Evolutionary conservation across 2,113 vertebrate species (phyloP).

Genomic region (Dasyurus viverrinus): DNA sequence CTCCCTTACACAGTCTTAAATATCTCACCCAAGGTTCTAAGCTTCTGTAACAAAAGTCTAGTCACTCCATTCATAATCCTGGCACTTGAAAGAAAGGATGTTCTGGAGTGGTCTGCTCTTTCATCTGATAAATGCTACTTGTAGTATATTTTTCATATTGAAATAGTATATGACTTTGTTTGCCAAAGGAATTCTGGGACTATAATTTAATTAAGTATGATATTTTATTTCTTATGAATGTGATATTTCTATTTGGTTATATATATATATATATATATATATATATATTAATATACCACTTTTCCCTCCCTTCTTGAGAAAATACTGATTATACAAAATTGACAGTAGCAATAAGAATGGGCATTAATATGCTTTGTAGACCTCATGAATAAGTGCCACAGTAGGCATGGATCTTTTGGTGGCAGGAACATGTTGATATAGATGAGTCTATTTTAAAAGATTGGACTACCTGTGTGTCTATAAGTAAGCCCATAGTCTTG

Average conservation of each 20-base stretch:
- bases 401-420: neutral
- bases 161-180: neutral
- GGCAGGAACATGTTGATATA: neutral
- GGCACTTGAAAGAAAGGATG: neutral
- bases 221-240: neutral
- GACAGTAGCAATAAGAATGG: conserved; percentile 35
- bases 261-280: neutral
- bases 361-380: neutral
- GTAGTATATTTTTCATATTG: neutral
- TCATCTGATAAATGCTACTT: neutral
- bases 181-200: neutral
- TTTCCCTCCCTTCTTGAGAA: neutral
- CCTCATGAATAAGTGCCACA: neutral
- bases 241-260: neutral
- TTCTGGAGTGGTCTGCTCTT: neutral
- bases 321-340: conserved; percentile 6
- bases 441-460: neutral
- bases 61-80: neutral
- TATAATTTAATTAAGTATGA: neutral
- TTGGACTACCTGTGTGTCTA: neutral
- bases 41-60: neutral
- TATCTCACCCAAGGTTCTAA: neutral
- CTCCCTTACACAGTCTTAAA: neutral
- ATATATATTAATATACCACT: neutral
- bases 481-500: too few relatives aligned